Conservation (phyloP, 2,888 invertebrate genomes). For the Lasioglossum figueresi region DNA sequence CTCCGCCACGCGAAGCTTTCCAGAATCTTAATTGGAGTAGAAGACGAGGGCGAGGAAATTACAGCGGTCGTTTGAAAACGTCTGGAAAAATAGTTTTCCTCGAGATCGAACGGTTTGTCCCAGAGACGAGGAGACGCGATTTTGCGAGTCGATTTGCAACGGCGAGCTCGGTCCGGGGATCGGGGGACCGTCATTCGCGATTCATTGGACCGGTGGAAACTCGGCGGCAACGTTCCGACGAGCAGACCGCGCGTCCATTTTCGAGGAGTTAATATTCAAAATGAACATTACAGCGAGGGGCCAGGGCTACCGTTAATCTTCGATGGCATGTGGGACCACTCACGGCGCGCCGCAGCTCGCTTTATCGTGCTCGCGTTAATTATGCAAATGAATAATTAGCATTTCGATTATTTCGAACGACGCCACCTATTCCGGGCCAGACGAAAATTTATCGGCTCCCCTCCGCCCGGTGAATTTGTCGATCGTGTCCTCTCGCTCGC, state of each 20-base stretch:
- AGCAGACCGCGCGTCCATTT: constrained; percentile 62
- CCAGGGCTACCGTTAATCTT: constrained; percentile 76
- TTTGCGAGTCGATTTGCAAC: constrained; percentile 18
- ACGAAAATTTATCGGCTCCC: constrained; percentile 51
- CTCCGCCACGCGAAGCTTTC: constrained; percentile 49
- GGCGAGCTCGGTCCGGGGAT: constrained; percentile 42
- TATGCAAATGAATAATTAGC: constrained; percentile 82
- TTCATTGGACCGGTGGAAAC: constrained; percentile 51
- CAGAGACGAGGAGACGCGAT: background rate
- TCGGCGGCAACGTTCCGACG: constrained; percentile 54
- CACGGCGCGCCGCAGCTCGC: constrained; percentile 65
- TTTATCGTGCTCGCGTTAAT: constrained; percentile 79
- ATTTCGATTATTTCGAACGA: constrained; percentile 79
- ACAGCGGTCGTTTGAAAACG: background rate
- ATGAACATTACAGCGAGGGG: constrained; percentile 71
- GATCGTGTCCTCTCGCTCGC: background rate
- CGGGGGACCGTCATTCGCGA: constrained; percentile 39
- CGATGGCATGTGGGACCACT: constrained; percentile 69
- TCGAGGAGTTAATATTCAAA: constrained; percentile 76
- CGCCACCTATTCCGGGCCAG: constrained; percentile 45
- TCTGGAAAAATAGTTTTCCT: constrained; percentile 2
- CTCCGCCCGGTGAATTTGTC: constrained; percentile 22
- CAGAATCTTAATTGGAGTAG: constrained; percentile 57
- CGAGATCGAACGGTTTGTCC: background rate
- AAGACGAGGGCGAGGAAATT: constrained; percentile 43